Evolutionary conservation across 92 coral and sea anemone species (phyloP).

Genomic region (Chrysogorgia sp.): DNA sequence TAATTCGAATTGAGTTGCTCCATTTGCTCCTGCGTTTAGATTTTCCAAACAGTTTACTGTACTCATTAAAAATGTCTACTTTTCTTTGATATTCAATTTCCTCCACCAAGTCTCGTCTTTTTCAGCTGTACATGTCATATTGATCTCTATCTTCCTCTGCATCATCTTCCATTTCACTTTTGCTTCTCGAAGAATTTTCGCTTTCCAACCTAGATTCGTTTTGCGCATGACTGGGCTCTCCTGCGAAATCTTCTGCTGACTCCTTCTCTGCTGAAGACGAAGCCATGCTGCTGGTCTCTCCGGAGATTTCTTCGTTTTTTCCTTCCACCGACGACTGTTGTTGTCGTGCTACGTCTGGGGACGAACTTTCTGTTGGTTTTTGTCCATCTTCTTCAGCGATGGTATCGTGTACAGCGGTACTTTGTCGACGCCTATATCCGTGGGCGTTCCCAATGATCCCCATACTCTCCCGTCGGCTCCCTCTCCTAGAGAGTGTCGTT

Average conservation of each 20-base stretch:
- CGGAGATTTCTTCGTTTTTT: no score
- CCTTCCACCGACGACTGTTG: no score
- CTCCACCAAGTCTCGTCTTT: neutral
- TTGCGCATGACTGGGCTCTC: constrained; percentile 1
- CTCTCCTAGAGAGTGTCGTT: neutral
- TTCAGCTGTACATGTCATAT: neutral
- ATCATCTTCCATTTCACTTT: neutral
- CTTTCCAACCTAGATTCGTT: neutral
- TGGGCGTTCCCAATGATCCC: neutral
- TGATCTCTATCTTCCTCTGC: neutral
- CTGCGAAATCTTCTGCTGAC: neutral
- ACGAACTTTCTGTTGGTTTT: neutral
- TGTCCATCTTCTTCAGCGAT: neutral
- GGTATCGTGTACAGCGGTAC: neutral
- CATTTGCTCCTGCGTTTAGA: neutral
- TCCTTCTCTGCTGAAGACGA: no score
- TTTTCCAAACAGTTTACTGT: neutral
- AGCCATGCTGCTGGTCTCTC: no score
- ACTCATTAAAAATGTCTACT: neutral
- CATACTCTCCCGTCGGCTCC: neutral
- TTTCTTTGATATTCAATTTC: neutral
- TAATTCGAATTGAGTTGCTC: neutral
- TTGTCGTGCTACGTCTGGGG: neutral
- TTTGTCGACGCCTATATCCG: neutral
- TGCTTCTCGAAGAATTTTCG: neutral